Base-by-base conservation (phyloP, 2,113 vertebrate species). In the Tringa solitaria region DNA sequence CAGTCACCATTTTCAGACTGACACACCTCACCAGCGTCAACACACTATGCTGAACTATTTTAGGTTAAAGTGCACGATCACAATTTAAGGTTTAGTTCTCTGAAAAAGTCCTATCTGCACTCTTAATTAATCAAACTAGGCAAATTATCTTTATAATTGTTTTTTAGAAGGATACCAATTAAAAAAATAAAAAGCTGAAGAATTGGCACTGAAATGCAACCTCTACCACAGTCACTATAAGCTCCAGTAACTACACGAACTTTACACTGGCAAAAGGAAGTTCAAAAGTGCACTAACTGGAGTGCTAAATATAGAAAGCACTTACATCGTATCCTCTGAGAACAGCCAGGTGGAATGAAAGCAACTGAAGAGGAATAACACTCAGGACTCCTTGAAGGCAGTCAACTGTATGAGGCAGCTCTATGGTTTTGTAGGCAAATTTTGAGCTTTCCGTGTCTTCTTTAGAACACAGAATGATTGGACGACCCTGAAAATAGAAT, bases 261-360 rank as follows among this genome's bases (percentile, higher is more conserved):
- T 82, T 69, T 35, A 79, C 45, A 23, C 27, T 54, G 28, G 61
- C 56, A 68, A 37, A 43, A 95, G 91, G 82, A 95, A 92, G 67
- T 87, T 88, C 72, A 92, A 54, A 64, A 75, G 61, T 41, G 43
- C 24, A 37, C 19, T 64, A 56, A 78, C 60, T n/a, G 39, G 57
- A 53, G 21, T 4, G 5, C 59, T 74, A 94, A 92, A 90, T 57
- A 74, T 10, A 96, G 88, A 57, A 86, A 41, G 46, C 84, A 98
- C 99, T 90, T 98, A 99, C 99, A 10, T 99, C 99, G 30, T 98
- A 99, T 98, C 99, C 99, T 96, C 99, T 97, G 94, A 99, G 98
- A 56, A 99, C 99, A 37, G 99, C 99, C 98, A 99, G 97, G 98
- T 99, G 99, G 97, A 99, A 99, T 15, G 99, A 99, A 54, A 99